Conservation (phyloP, 1,140 invertebrate species). For the Leptinotarsa texana region DNA sequence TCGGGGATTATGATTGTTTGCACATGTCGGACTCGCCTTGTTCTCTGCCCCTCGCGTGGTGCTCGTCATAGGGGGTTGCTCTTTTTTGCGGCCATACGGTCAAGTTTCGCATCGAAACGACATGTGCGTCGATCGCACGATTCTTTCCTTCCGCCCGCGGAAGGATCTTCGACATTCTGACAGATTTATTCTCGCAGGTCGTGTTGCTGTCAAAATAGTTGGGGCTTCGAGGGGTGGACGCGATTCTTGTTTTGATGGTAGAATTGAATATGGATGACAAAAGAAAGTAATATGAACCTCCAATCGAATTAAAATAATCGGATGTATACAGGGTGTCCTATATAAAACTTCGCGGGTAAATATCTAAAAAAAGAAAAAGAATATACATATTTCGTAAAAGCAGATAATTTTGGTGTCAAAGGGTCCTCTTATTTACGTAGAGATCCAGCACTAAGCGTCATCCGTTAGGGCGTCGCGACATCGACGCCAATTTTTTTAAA, state of each 20-base stretch:
- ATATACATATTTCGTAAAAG: too few species aligned
- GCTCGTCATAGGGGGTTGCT: conserved; percentile 35
- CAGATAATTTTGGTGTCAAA: too few species aligned
- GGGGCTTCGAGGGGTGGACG: neutral
- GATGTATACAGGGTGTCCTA: too few species aligned
- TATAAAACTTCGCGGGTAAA: too few species aligned
- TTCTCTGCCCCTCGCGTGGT: conserved; percentile 2
- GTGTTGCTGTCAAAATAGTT: conserved; percentile 39
- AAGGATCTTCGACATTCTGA: conserved; percentile 19
- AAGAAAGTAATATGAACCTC: too few species aligned
- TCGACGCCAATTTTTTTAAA: too few species aligned
- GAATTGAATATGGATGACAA: neutral
- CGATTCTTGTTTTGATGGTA: neutral
- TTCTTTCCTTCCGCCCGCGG: neutral
- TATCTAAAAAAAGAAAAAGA: too few species aligned
- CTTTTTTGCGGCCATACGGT: conserved; percentile 47
- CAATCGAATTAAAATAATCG: too few species aligned
- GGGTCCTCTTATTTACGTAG: too few species aligned
- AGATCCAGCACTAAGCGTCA: too few species aligned
- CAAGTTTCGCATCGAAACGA: conserved; percentile 36
- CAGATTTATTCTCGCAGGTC: conserved; percentile 35
- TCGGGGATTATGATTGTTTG: conserved; percentile 52
- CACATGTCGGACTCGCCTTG: conserved; percentile 43
- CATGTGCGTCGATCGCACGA: conserved; percentile 1
- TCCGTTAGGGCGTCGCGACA: too few species aligned